Conservation (phyloP, 2,113 vertebrate genomes). For the Dunckerocampus dactyliophorus region DNA sequence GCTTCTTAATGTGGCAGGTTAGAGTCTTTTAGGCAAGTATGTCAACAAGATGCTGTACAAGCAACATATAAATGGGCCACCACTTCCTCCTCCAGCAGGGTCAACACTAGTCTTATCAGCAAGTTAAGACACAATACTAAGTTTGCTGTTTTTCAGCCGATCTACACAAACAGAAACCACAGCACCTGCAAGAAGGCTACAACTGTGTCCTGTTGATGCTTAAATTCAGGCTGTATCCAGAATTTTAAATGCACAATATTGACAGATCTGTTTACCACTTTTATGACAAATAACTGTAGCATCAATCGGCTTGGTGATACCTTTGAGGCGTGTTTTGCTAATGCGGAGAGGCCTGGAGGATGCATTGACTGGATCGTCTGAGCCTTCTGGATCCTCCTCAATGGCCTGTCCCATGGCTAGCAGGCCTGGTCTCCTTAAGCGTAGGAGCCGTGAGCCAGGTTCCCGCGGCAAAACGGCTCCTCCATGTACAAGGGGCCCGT, state of each 20-base stretch:
- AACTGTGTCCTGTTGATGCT: no score
- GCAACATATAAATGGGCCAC: not conserved
- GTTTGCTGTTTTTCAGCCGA: not conserved
- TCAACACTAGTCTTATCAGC: not conserved
- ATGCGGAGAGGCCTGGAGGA: slow-evolving; percentile 29
- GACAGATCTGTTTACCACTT: no score
- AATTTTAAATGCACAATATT: no score
- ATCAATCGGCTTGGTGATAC: slow-evolving; percentile 41
- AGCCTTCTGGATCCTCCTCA: slow-evolving; percentile 60
- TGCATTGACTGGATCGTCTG: slow-evolving; percentile 1
- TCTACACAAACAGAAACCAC: not conserved
- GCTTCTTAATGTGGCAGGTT: not conserved
- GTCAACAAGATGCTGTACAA: not conserved
- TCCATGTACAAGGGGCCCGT: slow-evolving; percentile 65
- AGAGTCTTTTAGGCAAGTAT: not conserved
- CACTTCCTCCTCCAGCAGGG: slow-evolving; percentile 1
- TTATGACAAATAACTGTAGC: not conserved
- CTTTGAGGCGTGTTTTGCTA: slow-evolving; percentile 59
- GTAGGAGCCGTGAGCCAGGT: slow-evolving; percentile 79
- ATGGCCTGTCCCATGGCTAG: slow-evolving; percentile 78
- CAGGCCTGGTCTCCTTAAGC: slow-evolving; percentile 79
- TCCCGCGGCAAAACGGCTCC: slow-evolving; percentile 58
- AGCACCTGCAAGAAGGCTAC: not conserved
- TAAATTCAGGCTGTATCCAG: no score
- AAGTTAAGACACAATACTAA: not conserved